These are phyloP conservation scores for Plemyria rubiginata DNA, from an alignment of 2,888 invertebrate species.

Conservation along the genomic window DNA sequence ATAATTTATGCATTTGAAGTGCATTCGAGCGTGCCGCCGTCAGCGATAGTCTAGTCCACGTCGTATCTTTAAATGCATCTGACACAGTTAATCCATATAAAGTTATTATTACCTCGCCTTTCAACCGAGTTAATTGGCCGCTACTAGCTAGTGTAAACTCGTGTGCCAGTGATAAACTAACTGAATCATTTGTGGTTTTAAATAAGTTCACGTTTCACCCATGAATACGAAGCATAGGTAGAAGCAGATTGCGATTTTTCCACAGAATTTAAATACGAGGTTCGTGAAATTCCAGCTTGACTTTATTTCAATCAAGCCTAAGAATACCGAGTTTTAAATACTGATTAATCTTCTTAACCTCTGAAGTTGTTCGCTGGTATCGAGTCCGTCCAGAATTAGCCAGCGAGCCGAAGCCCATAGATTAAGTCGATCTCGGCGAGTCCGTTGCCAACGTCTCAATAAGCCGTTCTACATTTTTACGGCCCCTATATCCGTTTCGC, in stretches of 20 bases:
- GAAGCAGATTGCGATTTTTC: slow-evolving; percentile 70
- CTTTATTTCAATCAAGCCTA: slow-evolving; percentile 34
- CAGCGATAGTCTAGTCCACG: slow-evolving; percentile 60
- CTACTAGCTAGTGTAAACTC: slow-evolving; percentile 73
- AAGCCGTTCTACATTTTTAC: slow-evolving; percentile 80
- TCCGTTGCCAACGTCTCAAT: slow-evolving; percentile 81
- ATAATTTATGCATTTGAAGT: slow-evolving; percentile 67
- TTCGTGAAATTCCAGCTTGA: slow-evolving; percentile 36
- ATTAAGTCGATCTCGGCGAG: slow-evolving; percentile 68
- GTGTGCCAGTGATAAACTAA: slow-evolving; percentile 71
- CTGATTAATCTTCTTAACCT: slow-evolving; percentile 58
- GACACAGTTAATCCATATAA: slow-evolving; percentile 78
- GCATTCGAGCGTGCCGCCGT: slow-evolving; percentile 54
- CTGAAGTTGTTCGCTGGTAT: slow-evolving; percentile 30
- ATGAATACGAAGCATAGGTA: slow-evolving; percentile 62
- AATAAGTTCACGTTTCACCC: slow-evolving; percentile 64
- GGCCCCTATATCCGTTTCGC: slow-evolving; percentile 81
- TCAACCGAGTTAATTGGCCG: slow-evolving; percentile 74
- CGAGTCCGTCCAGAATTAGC: slow-evolving; percentile 61
- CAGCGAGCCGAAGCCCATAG: slow-evolving; percentile 63
- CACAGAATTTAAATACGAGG: slow-evolving; percentile 38
- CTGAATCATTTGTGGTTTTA: slow-evolving; percentile 71
- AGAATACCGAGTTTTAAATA: slow-evolving; percentile 20
- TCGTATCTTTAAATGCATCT: slow-evolving; percentile 74
- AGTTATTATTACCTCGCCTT: slow-evolving; percentile 76